Conservation (phyloP, 1,140 invertebrate species). For the Theocolax elegans region DNA sequence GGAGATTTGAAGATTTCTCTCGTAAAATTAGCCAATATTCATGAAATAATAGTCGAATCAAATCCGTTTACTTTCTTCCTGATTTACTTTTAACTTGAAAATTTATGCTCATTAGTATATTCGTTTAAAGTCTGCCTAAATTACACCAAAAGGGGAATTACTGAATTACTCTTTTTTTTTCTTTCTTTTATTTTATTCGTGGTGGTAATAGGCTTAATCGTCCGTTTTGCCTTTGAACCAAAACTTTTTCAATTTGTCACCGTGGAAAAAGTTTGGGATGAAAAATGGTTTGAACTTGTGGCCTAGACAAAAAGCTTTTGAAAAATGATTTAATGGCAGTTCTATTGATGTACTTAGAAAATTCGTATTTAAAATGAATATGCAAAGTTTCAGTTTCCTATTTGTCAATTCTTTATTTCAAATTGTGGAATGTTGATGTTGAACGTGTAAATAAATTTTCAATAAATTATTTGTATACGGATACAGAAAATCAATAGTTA, state of each 20-base stretch:
- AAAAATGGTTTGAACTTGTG: conserved; percentile 31
- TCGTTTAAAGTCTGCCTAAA: conserved; percentile 14
- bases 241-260: conserved; percentile 45
- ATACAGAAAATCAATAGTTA: too few relatives aligned
- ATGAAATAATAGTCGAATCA: not conserved
- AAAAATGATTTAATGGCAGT: conserved; percentile 34
- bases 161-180: not conserved
- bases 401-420: not conserved
- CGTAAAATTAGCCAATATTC: not conserved
- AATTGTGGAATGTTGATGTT: too few relatives aligned
- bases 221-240: conserved; percentile 18
- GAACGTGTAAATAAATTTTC: too few relatives aligned
- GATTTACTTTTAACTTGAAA: not conserved
- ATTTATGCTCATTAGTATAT: conserved; percentile 17
- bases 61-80: not conserved
- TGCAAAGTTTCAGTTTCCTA: conserved; percentile 10
- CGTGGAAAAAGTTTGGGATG: conserved; percentile 32
- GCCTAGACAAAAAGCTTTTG: conserved; percentile 35
- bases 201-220: conserved; percentile 41
- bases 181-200: conserved; percentile 18
- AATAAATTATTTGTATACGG: too few relatives aligned
- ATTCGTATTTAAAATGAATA: conserved; percentile 17
- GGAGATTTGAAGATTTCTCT: not conserved
- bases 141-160: not conserved
- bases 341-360: conserved; percentile 21